These are phyloP conservation scores for Archips crataeganus DNA, from an alignment of 2,888 invertebrate species.

Conservation along the genomic window DNA sequence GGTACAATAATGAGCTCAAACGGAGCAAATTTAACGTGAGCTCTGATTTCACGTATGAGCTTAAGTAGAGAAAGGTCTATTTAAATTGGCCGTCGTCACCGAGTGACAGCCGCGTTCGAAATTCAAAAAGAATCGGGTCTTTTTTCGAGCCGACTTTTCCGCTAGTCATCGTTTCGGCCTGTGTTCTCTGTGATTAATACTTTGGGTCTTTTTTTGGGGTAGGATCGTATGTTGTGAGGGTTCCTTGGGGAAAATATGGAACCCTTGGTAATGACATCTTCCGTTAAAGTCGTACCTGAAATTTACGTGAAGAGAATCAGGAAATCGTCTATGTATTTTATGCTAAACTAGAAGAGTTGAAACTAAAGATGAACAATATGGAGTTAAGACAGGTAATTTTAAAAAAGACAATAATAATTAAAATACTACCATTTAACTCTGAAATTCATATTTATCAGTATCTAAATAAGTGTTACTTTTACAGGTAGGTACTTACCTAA, in stretches of 20 bases:
- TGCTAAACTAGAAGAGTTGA: too few species aligned
- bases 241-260: slow-evolving; percentile 47
- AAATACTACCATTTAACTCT: too few species aligned
- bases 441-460: too few species aligned
- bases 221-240: slow-evolving; percentile 52
- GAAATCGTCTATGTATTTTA: too few species aligned
- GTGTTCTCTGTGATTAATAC: slow-evolving; percentile 80
- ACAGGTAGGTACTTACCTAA: too few species aligned
- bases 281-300: too few species aligned
- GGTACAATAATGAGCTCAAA: slow-evolving; percentile 63
- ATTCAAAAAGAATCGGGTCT: slow-evolving; percentile 67
- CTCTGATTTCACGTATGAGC: slow-evolving; percentile 16
- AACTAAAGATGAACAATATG: too few species aligned
- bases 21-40: slow-evolving; percentile 51
- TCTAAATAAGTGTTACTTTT: too few species aligned
- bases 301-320: too few species aligned
- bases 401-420: too few species aligned
- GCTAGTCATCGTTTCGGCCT: slow-evolving; percentile 75
- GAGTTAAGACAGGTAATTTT: too few species aligned
- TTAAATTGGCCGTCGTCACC: slow-evolving; percentile 52
- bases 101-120: slow-evolving; percentile 72
- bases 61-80: slow-evolving; percentile 47
- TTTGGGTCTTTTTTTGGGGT: slow-evolving; percentile 53
- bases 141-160: slow-evolving; percentile 66
- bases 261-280: not conserved